These are phyloP conservation scores for Dorcus hopei DNA, from an alignment of 2,888 invertebrate species.

Conservation along the genomic window DNA sequence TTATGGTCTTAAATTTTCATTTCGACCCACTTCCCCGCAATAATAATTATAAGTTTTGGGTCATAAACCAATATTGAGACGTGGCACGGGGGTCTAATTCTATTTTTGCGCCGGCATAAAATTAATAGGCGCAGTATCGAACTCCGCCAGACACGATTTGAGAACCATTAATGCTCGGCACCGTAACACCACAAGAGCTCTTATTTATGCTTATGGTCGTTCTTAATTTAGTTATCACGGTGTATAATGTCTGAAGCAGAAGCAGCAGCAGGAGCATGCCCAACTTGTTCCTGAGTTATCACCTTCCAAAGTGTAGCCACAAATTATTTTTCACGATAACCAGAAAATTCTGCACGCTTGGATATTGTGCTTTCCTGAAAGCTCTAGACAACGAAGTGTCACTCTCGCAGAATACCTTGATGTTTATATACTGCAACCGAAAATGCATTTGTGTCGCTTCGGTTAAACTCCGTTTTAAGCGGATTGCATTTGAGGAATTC, in stretches of 20 bases:
- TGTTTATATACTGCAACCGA: too few relatives aligned
- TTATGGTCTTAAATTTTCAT: constrained; percentile 11
- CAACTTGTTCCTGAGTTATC: too few relatives aligned
- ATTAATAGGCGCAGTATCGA: constrained; percentile 38
- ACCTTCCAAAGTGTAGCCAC: too few relatives aligned
- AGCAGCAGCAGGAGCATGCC: constrained; percentile 17
- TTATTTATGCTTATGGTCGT: constrained; percentile 33
- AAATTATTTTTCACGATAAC: too few relatives aligned
- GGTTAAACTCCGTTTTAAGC: too few relatives aligned
- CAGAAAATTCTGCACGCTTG: too few relatives aligned
- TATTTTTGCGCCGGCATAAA: constrained; percentile 34
- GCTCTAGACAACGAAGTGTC: too few relatives aligned
- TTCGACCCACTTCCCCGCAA: constrained; percentile 8
- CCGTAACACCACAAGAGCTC: constrained; percentile 26
- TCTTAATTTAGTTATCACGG: constrained; percentile 36
- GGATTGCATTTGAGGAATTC: too few relatives aligned
- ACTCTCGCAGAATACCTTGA: too few relatives aligned
- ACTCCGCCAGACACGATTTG: constrained; percentile 34
- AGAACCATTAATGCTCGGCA: constrained; percentile 27
- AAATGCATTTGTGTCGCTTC: too few relatives aligned
- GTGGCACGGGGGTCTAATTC: constrained; percentile 20
- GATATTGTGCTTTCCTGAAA: background rate
- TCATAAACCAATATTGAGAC: constrained; percentile 12
- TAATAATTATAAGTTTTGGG: constrained; percentile 16
- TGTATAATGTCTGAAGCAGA: constrained; percentile 30